Percentiles rank a stretch among this genome's conserved stretches.
Conservation (phyloP, 2,888 invertebrate species). For the Idaea straminata region DNA sequence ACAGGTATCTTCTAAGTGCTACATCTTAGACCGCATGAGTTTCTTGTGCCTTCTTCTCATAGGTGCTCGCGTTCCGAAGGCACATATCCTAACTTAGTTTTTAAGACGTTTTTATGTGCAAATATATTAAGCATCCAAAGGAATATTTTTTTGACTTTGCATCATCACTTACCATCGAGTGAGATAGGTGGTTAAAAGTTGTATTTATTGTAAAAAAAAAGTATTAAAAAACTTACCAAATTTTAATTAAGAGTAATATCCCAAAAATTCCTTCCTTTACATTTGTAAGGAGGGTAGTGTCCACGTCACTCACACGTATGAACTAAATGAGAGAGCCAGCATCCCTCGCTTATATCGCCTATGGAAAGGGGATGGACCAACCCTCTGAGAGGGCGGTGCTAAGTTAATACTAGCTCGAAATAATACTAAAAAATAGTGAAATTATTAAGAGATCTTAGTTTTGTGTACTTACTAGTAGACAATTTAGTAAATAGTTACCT, state of each 20-base stretch:
- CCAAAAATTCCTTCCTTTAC: not conserved
- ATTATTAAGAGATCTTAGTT: not conserved
- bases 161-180: no score
- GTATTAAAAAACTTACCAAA: not conserved
- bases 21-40: no score
- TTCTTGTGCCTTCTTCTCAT: no score
- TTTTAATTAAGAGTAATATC: not conserved
- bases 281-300: not conserved
- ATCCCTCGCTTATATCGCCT: constrained; percentile 64
- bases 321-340: constrained; percentile 36
- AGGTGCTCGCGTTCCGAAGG: no score
- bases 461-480: not conserved
- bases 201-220: no score
- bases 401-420: constrained; percentile 9
- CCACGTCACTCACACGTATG: not conserved
- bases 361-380: constrained; percentile 52
- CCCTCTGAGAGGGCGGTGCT: constrained; percentile 61
- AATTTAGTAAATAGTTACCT: not conserved
- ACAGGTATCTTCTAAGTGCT: no score
- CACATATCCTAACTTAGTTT: no score
- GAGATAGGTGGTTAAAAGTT: no score
- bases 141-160: no score
- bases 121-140: no score
- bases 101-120: no score
- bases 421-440: not conserved